A percentile compares a stretch with the other conserved stretches of the same genome.
Conservation (phyloP, 2,113 vertebrate genomes). For the Labeo rohita region DNA sequence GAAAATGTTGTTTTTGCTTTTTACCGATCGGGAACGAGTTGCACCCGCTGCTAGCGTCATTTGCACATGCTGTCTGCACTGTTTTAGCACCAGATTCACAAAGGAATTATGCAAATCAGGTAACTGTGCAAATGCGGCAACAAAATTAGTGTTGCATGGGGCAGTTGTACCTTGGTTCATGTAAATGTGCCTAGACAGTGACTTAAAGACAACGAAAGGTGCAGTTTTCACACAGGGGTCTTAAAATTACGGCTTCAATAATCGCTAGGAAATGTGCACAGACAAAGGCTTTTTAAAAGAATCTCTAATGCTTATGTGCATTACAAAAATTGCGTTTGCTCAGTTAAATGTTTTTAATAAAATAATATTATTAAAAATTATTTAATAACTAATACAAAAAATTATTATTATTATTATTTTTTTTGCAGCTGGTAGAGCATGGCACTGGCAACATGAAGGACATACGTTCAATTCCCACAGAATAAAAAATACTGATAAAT, state of each 20-base stretch:
- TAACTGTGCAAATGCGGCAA: not conserved
- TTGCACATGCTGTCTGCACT: constrained; percentile 23
- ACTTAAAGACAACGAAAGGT: not conserved
- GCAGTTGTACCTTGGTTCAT: not conserved
- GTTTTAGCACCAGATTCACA: constrained; percentile 1
- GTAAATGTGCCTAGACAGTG: not conserved
- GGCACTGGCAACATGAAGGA: not conserved
- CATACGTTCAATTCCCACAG: not conserved
- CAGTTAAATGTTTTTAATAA: not conserved
- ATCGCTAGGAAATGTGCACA: not conserved
- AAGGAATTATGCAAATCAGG: constrained; percentile 19
- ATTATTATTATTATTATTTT: not conserved
- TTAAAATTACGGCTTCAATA: not conserved
- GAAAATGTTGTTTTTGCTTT: constrained; percentile 23
- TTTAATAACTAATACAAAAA: no score
- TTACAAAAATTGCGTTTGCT: not conserved
- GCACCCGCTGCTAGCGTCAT: not conserved
- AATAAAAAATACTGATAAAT: not conserved
- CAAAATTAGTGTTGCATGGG: not conserved
- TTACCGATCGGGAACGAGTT: constrained; percentile 4
- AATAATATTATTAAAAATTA: not conserved
- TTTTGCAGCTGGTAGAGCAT: not conserved
- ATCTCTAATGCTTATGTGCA: not conserved
- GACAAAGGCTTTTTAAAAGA: not conserved
- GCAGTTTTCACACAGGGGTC: not conserved